Evolutionary conservation across 92 coral and sea anemone species (phyloP), one percentile per base, ranked within the genome.

Genomic region (Siderastrea siderea): DNA sequence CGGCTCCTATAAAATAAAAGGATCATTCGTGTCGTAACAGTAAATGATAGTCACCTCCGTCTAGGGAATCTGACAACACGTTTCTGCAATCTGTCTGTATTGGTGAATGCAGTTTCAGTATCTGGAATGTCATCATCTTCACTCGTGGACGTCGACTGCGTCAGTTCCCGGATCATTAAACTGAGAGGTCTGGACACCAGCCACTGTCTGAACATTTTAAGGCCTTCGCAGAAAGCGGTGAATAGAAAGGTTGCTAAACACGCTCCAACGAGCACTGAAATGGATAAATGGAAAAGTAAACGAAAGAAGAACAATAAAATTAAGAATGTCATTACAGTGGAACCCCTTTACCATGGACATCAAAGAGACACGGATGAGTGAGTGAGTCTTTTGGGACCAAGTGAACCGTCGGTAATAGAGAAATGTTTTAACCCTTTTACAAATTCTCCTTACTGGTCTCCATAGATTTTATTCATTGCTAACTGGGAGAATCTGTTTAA

Each of bases 151-250:
- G 61, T 2, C 45, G 87, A 84, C 43, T 74, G 80, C 14, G 61
- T 57, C 5, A 73, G 15, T 49, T 62, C 65, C 44, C 76, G 53
- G 54, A 73, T n/a, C 44, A 84, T 16, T 65, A 47, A 60, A 43
- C 63, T 68, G 64, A 84, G 80, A 63, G 79, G 65, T 50, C 80
- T 60, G 72, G 44, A 61, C 76, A 62, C 55, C 2, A 84, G 53
- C 87, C 87, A 84, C 69, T 81, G 87, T 15, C 94, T 84, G 76
- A 86, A 81, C 5, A 86, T 82, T 75, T 87, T 91, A 48, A 91
- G 79, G 51, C 94, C 89, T 48, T 91, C 94, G 74, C 83, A 88
- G 13, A 79, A 15, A 5, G 82, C 86, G 26, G 94, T 79, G 62
- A 91, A 17, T 1, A 91, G 57, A 60, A 88, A 87, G 13, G 87